phyloP scores from a whole-genome alignment of 2,797 vertebrate genomes.

The Rhinichthys osculus region DNA sequence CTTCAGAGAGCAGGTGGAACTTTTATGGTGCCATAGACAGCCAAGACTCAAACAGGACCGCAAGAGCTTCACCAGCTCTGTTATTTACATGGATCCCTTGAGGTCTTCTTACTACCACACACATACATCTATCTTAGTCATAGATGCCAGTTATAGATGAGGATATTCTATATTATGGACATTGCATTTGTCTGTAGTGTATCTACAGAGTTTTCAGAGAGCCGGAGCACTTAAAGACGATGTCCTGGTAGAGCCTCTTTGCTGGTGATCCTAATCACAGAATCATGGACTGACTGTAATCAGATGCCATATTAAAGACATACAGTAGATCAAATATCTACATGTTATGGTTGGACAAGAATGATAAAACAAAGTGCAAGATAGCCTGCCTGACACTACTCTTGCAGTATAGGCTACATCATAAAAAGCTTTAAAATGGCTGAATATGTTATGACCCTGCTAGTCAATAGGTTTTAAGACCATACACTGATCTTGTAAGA shows the following conservation, averaged over 20 bases:
- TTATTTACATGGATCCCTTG: slow-evolving; percentile 61
- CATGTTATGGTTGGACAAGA: not conserved
- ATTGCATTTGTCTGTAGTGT: not conserved
- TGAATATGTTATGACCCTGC: not conserved
- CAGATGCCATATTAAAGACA: not conserved
- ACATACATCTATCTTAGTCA: slow-evolving; percentile 63
- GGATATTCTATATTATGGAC: not conserved
- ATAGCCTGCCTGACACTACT: not conserved
- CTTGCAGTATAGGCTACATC: not conserved
- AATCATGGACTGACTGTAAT: not conserved
- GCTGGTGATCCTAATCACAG: not conserved
- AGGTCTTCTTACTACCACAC: slow-evolving; percentile 61
- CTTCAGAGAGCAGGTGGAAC: slow-evolving; percentile 76
- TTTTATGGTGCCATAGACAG: slow-evolving; percentile 68
- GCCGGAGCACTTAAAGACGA: not conserved
- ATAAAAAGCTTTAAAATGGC: not conserved
- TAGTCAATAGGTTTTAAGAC: not conserved
- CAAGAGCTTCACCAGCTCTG: slow-evolving; percentile 67
- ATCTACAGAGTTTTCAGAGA: not conserved
- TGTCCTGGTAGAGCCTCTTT: not conserved
- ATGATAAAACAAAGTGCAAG: not conserved
- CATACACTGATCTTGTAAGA: not conserved
- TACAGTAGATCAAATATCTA: not conserved
- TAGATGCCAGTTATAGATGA: slow-evolving; percentile 51
- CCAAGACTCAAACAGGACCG: slow-evolving; percentile 64